Conservation (phyloP, 1,140 invertebrate species). For the Drosophila tristis region DNA sequence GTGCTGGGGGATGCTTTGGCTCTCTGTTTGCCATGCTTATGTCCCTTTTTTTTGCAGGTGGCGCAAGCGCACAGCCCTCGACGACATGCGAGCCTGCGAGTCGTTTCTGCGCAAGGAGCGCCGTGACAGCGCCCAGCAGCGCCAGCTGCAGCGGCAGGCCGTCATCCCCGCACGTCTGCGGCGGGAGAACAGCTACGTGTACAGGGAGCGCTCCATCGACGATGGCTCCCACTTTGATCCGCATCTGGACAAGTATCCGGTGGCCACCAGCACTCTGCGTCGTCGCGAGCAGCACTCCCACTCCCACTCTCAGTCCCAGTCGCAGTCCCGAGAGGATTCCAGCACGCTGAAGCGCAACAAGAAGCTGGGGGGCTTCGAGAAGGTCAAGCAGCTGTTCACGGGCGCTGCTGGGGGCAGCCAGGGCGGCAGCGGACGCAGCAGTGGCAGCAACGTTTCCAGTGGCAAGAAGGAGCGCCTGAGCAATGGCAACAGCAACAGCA, state of each 20-base stretch:
- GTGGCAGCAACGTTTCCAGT: slow-evolving; percentile 66
- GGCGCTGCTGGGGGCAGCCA: slow-evolving; percentile 49
- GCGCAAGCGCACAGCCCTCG: slow-evolving; percentile 72
- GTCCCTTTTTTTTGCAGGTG: slow-evolving; percentile 49
- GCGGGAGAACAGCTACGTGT: slow-evolving; percentile 86
- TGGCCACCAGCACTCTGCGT: slow-evolving; percentile 64
- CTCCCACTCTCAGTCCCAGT: slow-evolving; percentile 23
- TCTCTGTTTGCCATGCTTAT: neutral
- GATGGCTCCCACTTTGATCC: slow-evolving; percentile 87
- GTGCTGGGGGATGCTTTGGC: neutral
- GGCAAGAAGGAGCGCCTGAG: slow-evolving; percentile 62
- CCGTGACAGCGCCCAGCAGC: slow-evolving; percentile 84
- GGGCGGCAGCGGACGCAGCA: slow-evolving; percentile 65
- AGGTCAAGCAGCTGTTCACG: slow-evolving; percentile 85
- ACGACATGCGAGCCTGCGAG: slow-evolving; percentile 78
- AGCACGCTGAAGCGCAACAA: slow-evolving; percentile 77
- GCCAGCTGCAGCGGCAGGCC: slow-evolving; percentile 48
- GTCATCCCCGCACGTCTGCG: slow-evolving; percentile 37
- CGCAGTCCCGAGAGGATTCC: slow-evolving; percentile 39
- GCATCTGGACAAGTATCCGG: slow-evolving; percentile 86
- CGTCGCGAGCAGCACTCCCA: slow-evolving; percentile 59
- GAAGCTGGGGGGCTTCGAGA: slow-evolving; percentile 88
- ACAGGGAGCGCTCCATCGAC: slow-evolving; percentile 87
- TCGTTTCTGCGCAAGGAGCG: slow-evolving; percentile 85
- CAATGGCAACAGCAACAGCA: slow-evolving; percentile 62